Evolutionary conservation across 2,888 invertebrate genomes (phyloP), one percentile per base, ranked within the genome.

Genomic region (Macrosoma leucophasiata): DNA sequence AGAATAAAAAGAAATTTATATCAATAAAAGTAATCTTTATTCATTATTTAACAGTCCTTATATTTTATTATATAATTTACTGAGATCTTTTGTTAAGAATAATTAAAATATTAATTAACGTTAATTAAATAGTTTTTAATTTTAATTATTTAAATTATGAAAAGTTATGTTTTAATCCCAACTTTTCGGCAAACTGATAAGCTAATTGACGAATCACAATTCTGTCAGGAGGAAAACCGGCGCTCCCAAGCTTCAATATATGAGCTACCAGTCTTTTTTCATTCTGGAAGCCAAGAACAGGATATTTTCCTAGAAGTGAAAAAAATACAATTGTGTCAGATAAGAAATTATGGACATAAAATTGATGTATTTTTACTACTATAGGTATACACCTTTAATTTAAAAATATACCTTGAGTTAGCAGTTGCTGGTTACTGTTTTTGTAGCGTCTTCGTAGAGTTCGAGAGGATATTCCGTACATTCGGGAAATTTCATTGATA

Each of bases 181-280:
- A n/a, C n/a, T n/a, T 21, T 21, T 14, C 20, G 14, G 54, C 53
- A 40, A 56, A 52, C 13, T 49, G 35, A 33, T 43, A 55, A 18
- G 51, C 52, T 34, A 52, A 33, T 33, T 36, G 19, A 20, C 53
- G 37, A 26, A 55, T 39, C 11, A 13, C 23, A 17, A 18, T 35
- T 41, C 50, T 28, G 4, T 43, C 39, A 30, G 39, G 41, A 31
- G 40, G 36, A 42, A 38, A 40, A 11, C 41, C 44, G 7, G 41
- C 37, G 13, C 41, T 39, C 35, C 30, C 42, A 13, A 42, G 43
- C 24, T 49, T 39, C 17, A 39, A 18, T 36, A 49, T 43, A 36
- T 41, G 36, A 11, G 36, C 13, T 21, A 43, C 33, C 10, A 42
- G 33, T 32, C 23, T 40, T 42, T 41, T 41, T 35, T 44, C 43